Evolutionary conservation across 2,888 invertebrate genomes (phyloP).

Genomic region (Sinodicranocentrus sp.): DNA sequence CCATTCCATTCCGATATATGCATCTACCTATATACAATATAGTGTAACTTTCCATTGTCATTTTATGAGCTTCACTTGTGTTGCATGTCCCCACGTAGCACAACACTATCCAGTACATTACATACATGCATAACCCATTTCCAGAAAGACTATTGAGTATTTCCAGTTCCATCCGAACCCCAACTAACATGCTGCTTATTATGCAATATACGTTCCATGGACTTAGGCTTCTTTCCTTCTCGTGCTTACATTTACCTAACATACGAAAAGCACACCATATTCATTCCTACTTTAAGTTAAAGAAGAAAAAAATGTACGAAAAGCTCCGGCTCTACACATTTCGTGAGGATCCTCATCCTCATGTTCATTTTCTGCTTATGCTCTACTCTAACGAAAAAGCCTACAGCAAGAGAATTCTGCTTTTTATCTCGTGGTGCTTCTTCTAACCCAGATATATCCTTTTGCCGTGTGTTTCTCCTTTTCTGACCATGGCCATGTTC

Average conservation of each 20-base stretch:
- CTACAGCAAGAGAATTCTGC: neutral
- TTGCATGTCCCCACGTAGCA: neutral
- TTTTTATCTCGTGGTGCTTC: neutral
- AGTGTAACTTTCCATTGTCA: neutral
- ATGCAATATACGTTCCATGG: neutral
- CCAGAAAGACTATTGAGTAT: neutral
- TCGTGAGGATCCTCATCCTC: too few species aligned
- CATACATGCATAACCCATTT: neutral
- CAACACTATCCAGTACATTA: neutral
- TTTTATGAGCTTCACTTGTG: neutral
- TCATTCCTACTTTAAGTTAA: neutral
- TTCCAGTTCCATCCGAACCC: neutral
- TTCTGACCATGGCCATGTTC: constrained; percentile 5
- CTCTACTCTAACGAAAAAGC: neutral
- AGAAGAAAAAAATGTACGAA: neutral
- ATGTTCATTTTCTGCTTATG: neutral
- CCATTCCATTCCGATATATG: too few species aligned
- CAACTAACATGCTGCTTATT: neutral
- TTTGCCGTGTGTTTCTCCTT: neutral
- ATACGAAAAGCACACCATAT: neutral
- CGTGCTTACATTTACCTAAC: too few species aligned
- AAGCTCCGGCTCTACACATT: neutral
- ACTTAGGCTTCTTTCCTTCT: too few species aligned
- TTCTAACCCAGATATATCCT: neutral
- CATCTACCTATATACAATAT: neutral